Evolutionary conservation across 2,797 vertebrate genomes (phyloP).

Genomic region (Urosaurus nigricauda): DNA sequence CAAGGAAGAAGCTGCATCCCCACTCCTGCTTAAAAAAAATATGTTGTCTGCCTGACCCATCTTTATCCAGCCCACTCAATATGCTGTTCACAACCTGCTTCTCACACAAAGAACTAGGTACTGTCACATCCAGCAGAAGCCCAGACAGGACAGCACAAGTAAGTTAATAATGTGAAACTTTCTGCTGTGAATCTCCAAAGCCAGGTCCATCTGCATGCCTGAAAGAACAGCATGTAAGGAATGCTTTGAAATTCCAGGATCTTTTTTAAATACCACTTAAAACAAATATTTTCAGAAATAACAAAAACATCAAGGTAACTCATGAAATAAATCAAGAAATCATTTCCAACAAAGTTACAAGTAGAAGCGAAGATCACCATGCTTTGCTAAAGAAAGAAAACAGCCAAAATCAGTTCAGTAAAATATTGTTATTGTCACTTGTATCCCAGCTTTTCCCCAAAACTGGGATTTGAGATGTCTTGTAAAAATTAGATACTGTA

Average conservation of each 20-base stretch:
- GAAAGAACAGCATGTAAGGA: conserved; percentile 9
- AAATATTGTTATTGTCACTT: not conserved
- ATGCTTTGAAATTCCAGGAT: conserved; percentile 32
- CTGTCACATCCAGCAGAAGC: not conserved
- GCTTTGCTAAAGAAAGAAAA: not conserved
- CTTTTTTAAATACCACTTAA: not conserved
- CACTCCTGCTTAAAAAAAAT: not conserved
- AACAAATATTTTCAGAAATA: conserved; percentile 35
- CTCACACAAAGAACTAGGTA: not conserved
- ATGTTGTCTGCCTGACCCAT: not conserved
- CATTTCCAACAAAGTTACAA: conserved; percentile 14
- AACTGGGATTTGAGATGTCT: too few relatives aligned
- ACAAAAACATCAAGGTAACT: conserved; percentile 32
- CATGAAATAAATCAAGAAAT: conserved; percentile 12
- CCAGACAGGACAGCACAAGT: not conserved
- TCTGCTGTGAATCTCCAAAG: conserved; percentile 12
- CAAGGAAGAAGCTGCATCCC: not conserved
- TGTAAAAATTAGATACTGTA: too few relatives aligned
- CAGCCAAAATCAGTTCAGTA: not conserved
- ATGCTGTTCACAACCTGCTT: not conserved
- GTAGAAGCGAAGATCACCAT: not conserved
- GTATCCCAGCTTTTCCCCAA: too few relatives aligned
- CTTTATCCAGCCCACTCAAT: not conserved
- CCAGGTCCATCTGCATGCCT: conserved; percentile 12
- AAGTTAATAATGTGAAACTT: not conserved